phyloP scores from a whole-genome alignment of 2,797 vertebrate genomes.

The Crossoptilon crossoptilon region DNA sequence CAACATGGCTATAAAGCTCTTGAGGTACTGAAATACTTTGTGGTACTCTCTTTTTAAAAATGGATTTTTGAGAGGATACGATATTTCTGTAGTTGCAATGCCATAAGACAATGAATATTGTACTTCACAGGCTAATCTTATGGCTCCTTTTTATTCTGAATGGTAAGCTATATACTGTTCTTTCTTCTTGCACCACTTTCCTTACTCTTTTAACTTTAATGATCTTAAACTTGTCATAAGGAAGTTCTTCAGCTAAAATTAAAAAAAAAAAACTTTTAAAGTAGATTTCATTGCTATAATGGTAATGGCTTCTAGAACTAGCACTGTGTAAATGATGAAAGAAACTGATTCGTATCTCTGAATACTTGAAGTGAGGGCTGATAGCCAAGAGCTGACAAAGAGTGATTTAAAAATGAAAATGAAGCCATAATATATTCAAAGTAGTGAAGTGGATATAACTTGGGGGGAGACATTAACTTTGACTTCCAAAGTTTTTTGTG shows the following conservation, averaged over 20 bases:
- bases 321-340: not conserved
- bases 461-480: not conserved
- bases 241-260: not conserved
- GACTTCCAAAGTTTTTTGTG: not conserved
- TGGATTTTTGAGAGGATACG: not conserved
- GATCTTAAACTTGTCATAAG: not conserved
- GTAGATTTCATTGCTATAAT: not conserved
- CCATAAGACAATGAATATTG: not conserved
- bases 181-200: not conserved
- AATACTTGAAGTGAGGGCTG: conserved; percentile 31
- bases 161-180: not conserved
- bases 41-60: not conserved
- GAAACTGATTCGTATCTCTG: conserved; percentile 34
- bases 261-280: not conserved
- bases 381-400: conserved; percentile 38
- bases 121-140: not conserved
- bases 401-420: conserved; percentile 47
- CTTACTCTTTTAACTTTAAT: not conserved
- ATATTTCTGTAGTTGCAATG: not conserved
- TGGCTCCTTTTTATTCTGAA: not conserved
- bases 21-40: not conserved
- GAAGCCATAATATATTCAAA: conserved; percentile 17
- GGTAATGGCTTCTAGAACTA: conserved; percentile 17
- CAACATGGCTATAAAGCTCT: not conserved
- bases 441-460: not conserved